Percentiles rank a stretch among this genome's conserved stretches.
phyloP scores from a whole-genome alignment of 1,140 invertebrate species.

The Drosophila aff. region DNA sequence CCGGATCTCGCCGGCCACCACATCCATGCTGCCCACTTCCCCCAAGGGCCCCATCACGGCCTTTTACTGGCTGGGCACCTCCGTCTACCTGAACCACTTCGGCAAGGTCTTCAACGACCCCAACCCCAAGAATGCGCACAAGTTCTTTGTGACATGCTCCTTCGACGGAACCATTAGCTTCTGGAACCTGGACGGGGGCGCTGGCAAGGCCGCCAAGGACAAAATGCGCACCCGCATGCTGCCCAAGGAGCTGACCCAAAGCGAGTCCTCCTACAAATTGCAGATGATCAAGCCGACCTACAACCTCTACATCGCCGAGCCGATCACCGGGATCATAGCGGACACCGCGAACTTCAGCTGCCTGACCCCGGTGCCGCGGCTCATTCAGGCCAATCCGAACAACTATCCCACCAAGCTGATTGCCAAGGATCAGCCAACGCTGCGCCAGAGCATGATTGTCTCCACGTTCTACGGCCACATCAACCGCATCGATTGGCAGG shows the following conservation, averaged over 20 bases:
- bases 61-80: constrained; percentile 89
- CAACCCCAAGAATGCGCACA: constrained; percentile 84
- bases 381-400: constrained; percentile 35
- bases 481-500: constrained; percentile 81
- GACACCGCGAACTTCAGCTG: constrained; percentile 62
- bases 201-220: constrained; percentile 31
- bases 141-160: constrained; percentile 88
- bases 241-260: constrained; percentile 86
- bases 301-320: constrained; percentile 85
- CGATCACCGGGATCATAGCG: constrained; percentile 81
- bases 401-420: constrained; percentile 74
- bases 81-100: constrained; percentile 87
- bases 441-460: constrained; percentile 83
- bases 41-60: constrained; percentile 88
- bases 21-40: constrained; percentile 87
- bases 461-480: constrained; percentile 64
- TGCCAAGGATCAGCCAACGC: constrained; percentile 70
- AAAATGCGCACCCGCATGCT: constrained; percentile 67
- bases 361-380: constrained; percentile 11
- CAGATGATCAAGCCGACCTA: constrained; percentile 87
- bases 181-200: constrained; percentile 88
- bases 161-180: constrained; percentile 89
- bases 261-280: constrained; percentile 87
- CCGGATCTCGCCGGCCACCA: constrained; percentile 87
- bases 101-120: constrained; percentile 86